Conservation (phyloP, 2,888 invertebrate species). For the Balanococcus diminutus region DNA sequence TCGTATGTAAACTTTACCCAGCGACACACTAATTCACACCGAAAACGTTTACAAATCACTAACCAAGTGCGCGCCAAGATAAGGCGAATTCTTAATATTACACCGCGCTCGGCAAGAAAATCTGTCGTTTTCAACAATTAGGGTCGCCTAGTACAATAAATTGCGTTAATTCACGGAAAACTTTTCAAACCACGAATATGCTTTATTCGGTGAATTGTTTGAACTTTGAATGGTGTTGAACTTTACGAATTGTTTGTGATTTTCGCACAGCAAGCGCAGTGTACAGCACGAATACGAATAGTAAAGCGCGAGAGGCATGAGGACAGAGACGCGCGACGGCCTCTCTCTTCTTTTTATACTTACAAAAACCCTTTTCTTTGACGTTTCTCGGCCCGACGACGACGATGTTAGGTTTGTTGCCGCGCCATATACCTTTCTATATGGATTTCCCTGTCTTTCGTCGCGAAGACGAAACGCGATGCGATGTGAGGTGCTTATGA, state of each 20-base stretch:
- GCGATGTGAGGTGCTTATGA: not conserved
- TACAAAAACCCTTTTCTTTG: not conserved
- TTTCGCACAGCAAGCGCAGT: not conserved
- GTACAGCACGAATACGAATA: not conserved
- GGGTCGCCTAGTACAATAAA: slow-evolving; percentile 32
- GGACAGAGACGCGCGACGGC: not conserved
- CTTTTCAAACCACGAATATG: slow-evolving; percentile 21
- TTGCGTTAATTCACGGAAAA: slow-evolving; percentile 32
- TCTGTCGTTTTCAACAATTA: slow-evolving; percentile 36
- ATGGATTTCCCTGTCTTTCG: no score
- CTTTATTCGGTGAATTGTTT: slow-evolving; percentile 34
- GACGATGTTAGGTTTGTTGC: no score
- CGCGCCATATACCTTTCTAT: no score
- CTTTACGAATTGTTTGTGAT: slow-evolving; percentile 36
- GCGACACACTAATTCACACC: slow-evolving; percentile 23
- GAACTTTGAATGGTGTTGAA: slow-evolving; percentile 37
- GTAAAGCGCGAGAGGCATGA: not conserved
- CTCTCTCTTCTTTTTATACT: not conserved
- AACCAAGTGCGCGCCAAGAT: slow-evolving; percentile 11
- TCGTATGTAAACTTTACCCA: not conserved
- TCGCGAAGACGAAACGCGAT: not conserved
- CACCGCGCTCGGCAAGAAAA: slow-evolving; percentile 23
- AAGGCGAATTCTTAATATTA: slow-evolving; percentile 25
- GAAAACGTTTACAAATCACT: slow-evolving; percentile 21
- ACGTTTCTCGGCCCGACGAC: not conserved